phyloP scores from a whole-genome alignment of 2,113 vertebrate species.

The Ardeotis arabs region DNA sequence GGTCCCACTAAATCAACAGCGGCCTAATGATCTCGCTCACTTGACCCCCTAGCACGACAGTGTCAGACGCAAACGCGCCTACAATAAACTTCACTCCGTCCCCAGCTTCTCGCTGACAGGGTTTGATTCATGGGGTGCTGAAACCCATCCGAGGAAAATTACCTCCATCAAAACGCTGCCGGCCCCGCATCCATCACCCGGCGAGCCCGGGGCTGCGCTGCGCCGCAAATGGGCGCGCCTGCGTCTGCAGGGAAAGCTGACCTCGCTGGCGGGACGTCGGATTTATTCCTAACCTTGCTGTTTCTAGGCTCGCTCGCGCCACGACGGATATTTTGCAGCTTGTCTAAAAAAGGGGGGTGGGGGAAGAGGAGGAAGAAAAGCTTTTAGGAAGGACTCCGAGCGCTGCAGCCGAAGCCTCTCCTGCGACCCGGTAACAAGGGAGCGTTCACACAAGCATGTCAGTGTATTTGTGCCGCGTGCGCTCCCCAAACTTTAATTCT shows the following conservation, averaged over 20 bases:
- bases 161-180: conserved; percentile 85
- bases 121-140: conserved; percentile 90
- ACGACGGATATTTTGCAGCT: neutral
- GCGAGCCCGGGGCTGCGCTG: conserved; percentile 59
- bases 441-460: accelerated
- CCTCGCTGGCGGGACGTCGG: neutral
- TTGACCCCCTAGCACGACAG: conserved; percentile 85
- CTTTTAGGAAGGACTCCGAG: neutral
- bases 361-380: neutral
- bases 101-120: conserved; percentile 85
- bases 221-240: conserved; percentile 49
- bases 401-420: neutral
- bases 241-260: conserved; percentile 42
- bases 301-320: neutral
- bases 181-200: conserved; percentile 83
- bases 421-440: neutral
- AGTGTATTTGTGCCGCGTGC: accelerated
- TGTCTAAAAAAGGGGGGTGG: neutral
- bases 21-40: conserved; percentile 90
- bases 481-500: neutral
- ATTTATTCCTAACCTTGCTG: conserved; percentile 34
- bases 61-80: conserved; percentile 82
- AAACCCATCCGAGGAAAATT: conserved; percentile 87
- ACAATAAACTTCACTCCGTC: conserved; percentile 89
- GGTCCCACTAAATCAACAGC: conserved; percentile 88